These are phyloP conservation scores for Scomber japonicus DNA, from an alignment of 2,113 vertebrate species.

Conservation along the genomic window DNA sequence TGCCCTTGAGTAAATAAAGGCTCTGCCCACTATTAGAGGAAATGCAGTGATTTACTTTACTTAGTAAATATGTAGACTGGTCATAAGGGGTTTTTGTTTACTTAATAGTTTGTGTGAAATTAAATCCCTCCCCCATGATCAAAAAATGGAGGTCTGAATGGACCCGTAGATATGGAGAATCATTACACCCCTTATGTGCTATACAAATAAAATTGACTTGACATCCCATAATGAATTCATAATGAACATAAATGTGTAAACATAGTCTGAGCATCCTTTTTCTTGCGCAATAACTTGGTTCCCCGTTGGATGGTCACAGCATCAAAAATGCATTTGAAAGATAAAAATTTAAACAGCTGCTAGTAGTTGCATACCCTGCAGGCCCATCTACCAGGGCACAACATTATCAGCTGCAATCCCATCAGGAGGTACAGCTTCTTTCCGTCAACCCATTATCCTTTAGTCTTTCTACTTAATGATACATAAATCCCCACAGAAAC, in stretches of 20 bases:
- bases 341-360: conserved; percentile 69
- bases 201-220: too few relatives aligned
- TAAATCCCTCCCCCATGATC: too few relatives aligned
- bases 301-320: background rate
- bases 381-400: conserved; percentile 29
- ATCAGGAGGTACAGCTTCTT: conserved; percentile 27
- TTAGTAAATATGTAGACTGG: too few relatives aligned
- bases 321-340: conserved; percentile 65
- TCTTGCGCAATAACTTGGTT: conserved; percentile 1
- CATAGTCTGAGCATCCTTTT: conserved; percentile 9
- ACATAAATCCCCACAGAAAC: conserved; percentile 27
- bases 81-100: too few relatives aligned
- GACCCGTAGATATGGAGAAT: too few relatives aligned
- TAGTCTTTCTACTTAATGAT: conserved; percentile 52
- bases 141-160: too few relatives aligned
- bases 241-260: conserved; percentile 42
- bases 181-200: too few relatives aligned
- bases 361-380: conserved; percentile 47
- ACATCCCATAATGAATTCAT: conserved; percentile 41
- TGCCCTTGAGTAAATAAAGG: too few relatives aligned
- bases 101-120: too few relatives aligned
- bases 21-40: too few relatives aligned
- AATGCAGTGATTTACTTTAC: too few relatives aligned
- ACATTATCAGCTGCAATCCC: conserved; percentile 27
- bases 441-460: conserved; percentile 56